Conservation (phyloP, 2,797 vertebrate genomes). For the Mormyrus hasselquistii region DNA sequence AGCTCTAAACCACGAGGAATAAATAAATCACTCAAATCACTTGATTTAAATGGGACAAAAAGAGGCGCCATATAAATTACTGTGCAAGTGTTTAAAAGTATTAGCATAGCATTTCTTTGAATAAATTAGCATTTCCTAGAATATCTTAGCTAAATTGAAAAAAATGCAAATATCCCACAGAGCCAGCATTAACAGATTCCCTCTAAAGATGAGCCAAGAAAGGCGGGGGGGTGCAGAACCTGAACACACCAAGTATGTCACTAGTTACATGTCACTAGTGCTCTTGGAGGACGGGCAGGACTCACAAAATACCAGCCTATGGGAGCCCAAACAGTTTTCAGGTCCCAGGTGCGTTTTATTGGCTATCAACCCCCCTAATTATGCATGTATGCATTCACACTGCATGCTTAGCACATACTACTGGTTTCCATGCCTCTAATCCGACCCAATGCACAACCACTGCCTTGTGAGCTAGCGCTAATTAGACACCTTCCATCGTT, state of each 20-base stretch:
- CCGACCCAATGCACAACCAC: background rate
- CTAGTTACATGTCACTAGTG: background rate
- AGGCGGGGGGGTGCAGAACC: background rate
- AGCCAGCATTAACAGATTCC: background rate
- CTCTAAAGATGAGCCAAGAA: background rate
- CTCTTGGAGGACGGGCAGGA: background rate
- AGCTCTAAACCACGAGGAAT: background rate
- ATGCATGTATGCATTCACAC: constrained; percentile 49
- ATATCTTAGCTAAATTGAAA: background rate
- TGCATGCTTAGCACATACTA: constrained; percentile 46
- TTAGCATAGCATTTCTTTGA: background rate
- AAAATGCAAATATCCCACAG: background rate
- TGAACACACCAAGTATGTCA: background rate
- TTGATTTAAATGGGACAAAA: constrained; percentile 53
- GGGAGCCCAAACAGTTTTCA: constrained; percentile 43
- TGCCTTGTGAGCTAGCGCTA: background rate
- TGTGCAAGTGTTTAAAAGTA: constrained; percentile 10
- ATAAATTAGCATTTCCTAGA: constrained; percentile 1
- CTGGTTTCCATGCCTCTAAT: background rate
- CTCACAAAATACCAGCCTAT: background rate
- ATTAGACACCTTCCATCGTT: background rate
- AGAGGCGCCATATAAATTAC: constrained; percentile 33
- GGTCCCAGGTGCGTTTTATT: constrained; percentile 44
- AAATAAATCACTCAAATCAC: constrained; percentile 29
- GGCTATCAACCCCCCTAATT: constrained; percentile 30